phyloP scores from a whole-genome alignment of 2,113 vertebrate species.

The Spermophilus dauricus region DNA sequence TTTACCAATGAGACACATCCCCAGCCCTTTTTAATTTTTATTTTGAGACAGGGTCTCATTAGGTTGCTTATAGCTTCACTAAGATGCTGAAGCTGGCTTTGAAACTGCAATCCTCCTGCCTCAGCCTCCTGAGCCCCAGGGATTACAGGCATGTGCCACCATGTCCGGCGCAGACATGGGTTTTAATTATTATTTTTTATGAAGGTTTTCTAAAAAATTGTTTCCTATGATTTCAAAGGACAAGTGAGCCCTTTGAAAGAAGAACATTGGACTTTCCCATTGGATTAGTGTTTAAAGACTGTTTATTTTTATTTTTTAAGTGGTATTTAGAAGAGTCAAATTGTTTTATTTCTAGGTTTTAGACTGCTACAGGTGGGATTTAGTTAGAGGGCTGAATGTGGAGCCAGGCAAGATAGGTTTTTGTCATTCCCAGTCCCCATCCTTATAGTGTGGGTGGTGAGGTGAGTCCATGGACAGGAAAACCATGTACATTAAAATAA shows the following conservation, averaged over 20 bases:
- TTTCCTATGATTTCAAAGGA: neutral
- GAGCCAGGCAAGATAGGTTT: neutral
- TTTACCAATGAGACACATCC: no score
- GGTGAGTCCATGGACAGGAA: neutral
- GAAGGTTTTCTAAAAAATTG: neutral
- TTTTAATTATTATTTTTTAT: neutral
- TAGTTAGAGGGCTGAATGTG: neutral
- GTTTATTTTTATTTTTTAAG: neutral
- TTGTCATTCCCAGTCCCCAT: neutral
- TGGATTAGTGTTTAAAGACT: neutral
- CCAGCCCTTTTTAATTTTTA: no score
- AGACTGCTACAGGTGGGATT: neutral
- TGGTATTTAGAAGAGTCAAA: neutral
- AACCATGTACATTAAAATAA: neutral
- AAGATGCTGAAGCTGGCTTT: no score
- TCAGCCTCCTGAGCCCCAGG: no score
- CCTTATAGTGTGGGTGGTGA: neutral
- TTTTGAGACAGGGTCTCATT: no score
- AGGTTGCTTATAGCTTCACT: no score
- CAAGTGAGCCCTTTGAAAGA: no score
- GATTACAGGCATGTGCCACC: no score
- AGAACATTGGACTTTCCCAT: neutral
- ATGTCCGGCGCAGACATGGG: neutral
- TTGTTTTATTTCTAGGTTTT: neutral
- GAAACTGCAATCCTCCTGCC: no score